phyloP scores from a whole-genome alignment of 2,797 vertebrate genomes.

The Catamblyrhynchus diadema region DNA sequence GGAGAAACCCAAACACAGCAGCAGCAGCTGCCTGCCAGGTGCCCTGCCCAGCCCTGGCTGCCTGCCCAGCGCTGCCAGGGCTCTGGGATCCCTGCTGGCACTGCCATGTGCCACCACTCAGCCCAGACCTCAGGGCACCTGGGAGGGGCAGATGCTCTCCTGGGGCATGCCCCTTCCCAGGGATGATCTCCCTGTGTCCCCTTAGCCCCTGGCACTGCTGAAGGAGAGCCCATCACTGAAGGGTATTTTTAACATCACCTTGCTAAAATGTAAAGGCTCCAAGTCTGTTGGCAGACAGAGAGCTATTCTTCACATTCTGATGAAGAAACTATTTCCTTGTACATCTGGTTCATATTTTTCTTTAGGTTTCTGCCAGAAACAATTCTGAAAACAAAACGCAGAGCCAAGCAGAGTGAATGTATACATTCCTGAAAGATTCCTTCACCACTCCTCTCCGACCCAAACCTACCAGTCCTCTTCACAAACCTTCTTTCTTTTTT shows the following conservation, averaged over 20 bases:
- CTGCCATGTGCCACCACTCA: rapidly evolving
- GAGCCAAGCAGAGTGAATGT: constrained; percentile 56
- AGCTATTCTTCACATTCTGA: constrained; percentile 67
- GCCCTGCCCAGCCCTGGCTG: not conserved
- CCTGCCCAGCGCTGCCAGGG: rapidly evolving
- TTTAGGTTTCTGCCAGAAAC: constrained; percentile 77
- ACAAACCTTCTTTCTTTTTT: not conserved
- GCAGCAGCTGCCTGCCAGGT: not conserved
- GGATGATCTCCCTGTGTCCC: rapidly evolving
- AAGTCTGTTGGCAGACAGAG: constrained; percentile 29
- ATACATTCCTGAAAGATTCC: constrained; percentile 72
- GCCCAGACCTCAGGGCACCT: not conserved
- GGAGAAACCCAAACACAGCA: not conserved
- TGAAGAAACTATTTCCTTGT: constrained; percentile 74
- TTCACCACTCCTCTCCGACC: constrained; percentile 48
- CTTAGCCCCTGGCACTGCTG: rapidly evolving
- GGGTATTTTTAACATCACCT: constrained; percentile 58
- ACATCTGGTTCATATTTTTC: constrained; percentile 82
- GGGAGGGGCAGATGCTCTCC: not conserved
- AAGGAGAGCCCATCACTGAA: not conserved
- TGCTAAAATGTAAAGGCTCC: constrained; percentile 1
- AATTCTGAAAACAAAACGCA: constrained; percentile 74
- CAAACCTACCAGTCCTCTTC: constrained; percentile 25
- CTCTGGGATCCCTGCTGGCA: not conserved
- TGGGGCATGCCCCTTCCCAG: rapidly evolving